Evolutionary conservation across 2,113 vertebrate species (phyloP).

Genomic region (Prionailurus bengalensis): DNA sequence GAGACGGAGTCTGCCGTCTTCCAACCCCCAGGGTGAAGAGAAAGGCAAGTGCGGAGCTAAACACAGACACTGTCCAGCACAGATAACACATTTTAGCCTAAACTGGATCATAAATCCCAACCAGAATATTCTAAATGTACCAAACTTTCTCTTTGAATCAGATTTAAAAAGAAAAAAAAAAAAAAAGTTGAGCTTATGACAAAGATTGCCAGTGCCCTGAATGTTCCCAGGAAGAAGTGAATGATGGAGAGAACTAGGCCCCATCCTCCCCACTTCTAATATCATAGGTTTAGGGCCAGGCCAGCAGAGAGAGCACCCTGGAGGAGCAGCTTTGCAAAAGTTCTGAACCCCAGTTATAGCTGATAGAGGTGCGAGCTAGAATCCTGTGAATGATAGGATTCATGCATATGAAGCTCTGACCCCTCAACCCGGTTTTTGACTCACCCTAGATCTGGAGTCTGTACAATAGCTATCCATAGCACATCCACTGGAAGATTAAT

Average conservation of each 20-base stretch:
- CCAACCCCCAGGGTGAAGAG: no score
- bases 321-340: not conserved
- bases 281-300: not conserved
- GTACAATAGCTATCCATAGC: not conserved
- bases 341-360: not conserved
- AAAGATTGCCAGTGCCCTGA: not conserved
- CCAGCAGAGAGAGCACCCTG: not conserved
- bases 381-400: no score
- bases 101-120: not conserved
- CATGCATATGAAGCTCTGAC: not conserved
- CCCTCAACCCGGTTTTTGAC: not conserved
- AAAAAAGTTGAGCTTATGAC: not conserved
- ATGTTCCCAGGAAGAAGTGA: not conserved
- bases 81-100: not conserved
- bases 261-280: not conserved
- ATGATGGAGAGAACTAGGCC: not conserved
- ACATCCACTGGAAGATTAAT: not conserved
- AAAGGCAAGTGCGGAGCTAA: not conserved
- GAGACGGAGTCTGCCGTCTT: not conserved
- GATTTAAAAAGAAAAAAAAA: not conserved
- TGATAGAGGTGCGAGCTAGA: not conserved
- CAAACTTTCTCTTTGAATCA: slow-evolving; percentile 13
- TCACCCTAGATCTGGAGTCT: not conserved
- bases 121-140: not conserved
- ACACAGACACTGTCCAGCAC: not conserved